A percentile compares a stretch with the other conserved stretches of the same genome.
Evolutionary conservation across 64 coral and sea anemone genomes (phyloP).

Genomic region (Pachyseris speciosa): DNA sequence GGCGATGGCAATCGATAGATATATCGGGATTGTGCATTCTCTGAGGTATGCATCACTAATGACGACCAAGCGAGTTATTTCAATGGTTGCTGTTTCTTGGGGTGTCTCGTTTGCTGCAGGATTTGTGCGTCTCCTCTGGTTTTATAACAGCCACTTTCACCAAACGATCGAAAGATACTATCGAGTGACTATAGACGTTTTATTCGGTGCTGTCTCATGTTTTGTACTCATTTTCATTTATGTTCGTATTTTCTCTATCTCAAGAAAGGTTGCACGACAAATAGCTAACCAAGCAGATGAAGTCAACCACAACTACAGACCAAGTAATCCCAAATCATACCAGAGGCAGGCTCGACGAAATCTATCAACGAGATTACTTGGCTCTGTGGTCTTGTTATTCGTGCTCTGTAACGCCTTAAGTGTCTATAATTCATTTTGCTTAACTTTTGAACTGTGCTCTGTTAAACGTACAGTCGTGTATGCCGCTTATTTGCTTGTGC

Average conservation of each 20-base stretch:
- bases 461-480: neutral
- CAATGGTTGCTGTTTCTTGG: neutral
- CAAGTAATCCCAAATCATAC: neutral
- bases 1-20: constrained; percentile 17
- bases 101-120: neutral
- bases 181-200: too few species aligned
- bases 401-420: neutral
- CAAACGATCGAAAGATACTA: too few species aligned
- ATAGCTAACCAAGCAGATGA: neutral
- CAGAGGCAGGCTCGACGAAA: neutral
- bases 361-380: neutral
- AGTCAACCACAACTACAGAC: neutral
- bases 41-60: neutral
- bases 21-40: constrained; percentile 18
- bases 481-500: neutral
- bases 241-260: neutral
- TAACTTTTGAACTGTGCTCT: neutral
- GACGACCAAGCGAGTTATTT: neutral
- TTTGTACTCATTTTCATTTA: neutral
- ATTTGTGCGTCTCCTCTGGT: neutral
- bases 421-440: neutral
- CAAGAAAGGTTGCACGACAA: neutral
- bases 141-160: too few species aligned
- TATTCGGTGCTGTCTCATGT: neutral
- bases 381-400: neutral